phyloP scores from a whole-genome alignment of 2,888 invertebrate species.

The Drosophila peninsularis region DNA sequence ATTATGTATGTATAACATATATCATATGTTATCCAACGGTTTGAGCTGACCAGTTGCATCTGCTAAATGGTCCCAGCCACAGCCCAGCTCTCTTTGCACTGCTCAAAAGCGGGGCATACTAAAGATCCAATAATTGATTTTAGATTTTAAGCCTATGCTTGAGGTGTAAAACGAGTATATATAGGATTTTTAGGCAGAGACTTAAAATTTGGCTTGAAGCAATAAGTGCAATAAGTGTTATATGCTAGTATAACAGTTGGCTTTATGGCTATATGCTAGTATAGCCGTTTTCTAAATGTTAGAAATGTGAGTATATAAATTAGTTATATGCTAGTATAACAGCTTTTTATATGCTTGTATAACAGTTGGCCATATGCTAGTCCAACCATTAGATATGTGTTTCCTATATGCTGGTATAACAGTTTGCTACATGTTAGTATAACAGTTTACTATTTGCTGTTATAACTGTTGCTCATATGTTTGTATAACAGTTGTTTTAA shows the following conservation, averaged over 20 bases:
- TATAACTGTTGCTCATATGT: not conserved
- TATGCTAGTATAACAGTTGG: not conserved
- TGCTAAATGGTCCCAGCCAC: not conserved
- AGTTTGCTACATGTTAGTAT: not conserved
- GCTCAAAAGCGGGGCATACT: not conserved
- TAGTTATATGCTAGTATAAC: not conserved
- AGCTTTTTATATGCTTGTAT: not conserved
- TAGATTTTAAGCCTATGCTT: too few species aligned
- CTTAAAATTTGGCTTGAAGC: too few species aligned
- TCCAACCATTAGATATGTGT: too few species aligned
- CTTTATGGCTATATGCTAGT: not conserved
- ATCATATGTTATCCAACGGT: conserved; percentile 25
- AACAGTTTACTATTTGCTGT: not conserved
- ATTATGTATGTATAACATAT: conserved; percentile 1
- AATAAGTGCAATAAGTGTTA: too few species aligned
- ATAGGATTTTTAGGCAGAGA: not conserved
- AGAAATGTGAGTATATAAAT: too few species aligned
- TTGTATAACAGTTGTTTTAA: not conserved
- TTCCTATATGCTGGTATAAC: not conserved
- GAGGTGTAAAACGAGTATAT: too few species aligned
- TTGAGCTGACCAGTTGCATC: conserved; percentile 32
- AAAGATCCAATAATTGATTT: not conserved
- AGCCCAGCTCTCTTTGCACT: conserved; percentile 8
- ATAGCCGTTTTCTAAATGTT: not conserved
- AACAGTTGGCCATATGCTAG: not conserved